Evolutionary conservation across 2,797 vertebrate genomes (phyloP), one percentile per base, ranked within the genome.

Genomic region (Paramormyrops hopkinsi): DNA sequence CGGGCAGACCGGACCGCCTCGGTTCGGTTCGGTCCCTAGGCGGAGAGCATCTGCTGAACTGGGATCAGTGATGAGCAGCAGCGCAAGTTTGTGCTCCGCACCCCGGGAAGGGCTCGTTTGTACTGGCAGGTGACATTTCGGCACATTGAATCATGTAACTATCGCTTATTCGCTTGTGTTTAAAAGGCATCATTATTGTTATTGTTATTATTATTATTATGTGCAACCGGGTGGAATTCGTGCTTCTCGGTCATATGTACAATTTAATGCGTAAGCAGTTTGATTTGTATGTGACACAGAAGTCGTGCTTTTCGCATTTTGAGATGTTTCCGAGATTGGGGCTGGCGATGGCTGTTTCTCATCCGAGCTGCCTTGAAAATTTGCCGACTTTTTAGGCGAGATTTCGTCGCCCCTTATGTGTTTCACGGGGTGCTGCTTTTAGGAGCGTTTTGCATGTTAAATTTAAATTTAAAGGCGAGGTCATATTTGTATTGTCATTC

Each of bases 401-500:
- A 79, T 79, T 44, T 79, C 73, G 33, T n/a, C 19, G 73, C 73
- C 5, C 73, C 37, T n/a, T n/a, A 41, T 17, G 73, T 6, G 5
- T 79, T 79, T 76, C 33, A 46, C 14, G 73, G 73, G 41, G 73
- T 41, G 6, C 73, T 46, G 73, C 33, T 41, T 44, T 41, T 46
- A 44, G 33, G 37, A 41, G 14, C 33, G 41, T 79, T 79, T 79
- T 79, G 37, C 33, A 14, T 79, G 37, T 44, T 44, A 44, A 79
- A 79, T 44, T 79, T 33, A 73, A 73, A 73, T 73, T 37, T 73
- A 41, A 79, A 79, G 73, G 73, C 73, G 33, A 79, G 33, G 33
- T 79, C 73, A 79, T 79, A 73, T 73, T 73, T 73, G 29, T 33
- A 73, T 73, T 73, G 65, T 73, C 65, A 73, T 73, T 73, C 65